Evolutionary conservation across 1,140 invertebrate genomes (phyloP), one percentile per base, ranked within the genome.

Genomic region (Lycorma delicatula): DNA sequence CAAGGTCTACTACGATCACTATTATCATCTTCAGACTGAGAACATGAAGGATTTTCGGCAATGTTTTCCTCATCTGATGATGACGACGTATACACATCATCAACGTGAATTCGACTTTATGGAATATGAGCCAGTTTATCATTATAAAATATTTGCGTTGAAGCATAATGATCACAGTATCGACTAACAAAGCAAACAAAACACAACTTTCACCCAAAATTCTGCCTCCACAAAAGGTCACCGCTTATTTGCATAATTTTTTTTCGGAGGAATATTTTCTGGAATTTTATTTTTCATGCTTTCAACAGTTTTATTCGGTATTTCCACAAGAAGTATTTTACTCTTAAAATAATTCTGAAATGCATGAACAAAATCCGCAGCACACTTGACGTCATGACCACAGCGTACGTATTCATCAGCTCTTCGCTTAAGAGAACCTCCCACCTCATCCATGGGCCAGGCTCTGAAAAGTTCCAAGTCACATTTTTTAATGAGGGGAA

Each of bases 381-480:
- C 48, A 23, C 16, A 49, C n/a, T 16, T 49, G 7, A 49, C n/a
- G 47, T 49, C 47, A 22, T 16, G 6, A 7, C 47, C 47, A 49
- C 23, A n/a, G 3, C 6, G 22, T 22, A 49, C 47, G 18, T 49
- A 22, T 3, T 25, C 11, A n/a, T 23, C 47, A 11, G 47, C 47
- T 5, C 16, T 5, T 23, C 47, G 3, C n/a, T 49, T 49, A 6
- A 49, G 25, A 3, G 22, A 7, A 12, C 47, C 47, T 9, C 12
- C 47, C 9, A 49, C 47, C 20, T 23, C 47, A 25, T 49, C 47
- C 47, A 49, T 49, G 22, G 47, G 18, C 6, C 47, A n/a, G n/a
- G n/a, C 47, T n/a, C 25, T 49, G 3, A 22, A 23, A 5, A 49
- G 25, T 49, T 49, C 47, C 47, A 49, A 6, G 47, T 49, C 6